Conservation (phyloP, 2,797 vertebrate species). For the Fringilla coelebs region DNA sequence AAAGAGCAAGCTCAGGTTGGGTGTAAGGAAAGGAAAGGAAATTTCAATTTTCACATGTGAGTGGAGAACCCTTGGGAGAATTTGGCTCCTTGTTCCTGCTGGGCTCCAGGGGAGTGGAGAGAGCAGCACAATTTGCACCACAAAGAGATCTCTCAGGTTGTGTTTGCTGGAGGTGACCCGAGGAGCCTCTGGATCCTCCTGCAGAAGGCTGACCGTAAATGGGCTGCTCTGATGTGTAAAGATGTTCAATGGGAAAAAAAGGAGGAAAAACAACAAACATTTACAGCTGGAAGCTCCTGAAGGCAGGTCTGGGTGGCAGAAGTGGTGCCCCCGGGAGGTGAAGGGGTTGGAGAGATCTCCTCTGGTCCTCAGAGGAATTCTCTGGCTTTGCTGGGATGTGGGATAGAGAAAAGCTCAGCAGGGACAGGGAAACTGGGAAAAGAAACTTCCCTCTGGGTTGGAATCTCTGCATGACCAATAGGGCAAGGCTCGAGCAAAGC, state of each 20-base stretch:
- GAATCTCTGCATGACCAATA: background rate
- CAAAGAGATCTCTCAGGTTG: background rate
- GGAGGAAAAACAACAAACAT: background rate
- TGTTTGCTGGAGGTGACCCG: background rate
- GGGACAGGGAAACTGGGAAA: background rate
- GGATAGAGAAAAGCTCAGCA: background rate
- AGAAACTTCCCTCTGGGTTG: background rate
- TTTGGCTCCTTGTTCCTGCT: background rate
- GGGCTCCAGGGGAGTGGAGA: background rate
- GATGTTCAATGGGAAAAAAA: background rate
- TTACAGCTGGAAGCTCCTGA: background rate
- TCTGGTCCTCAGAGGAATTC: too few species aligned
- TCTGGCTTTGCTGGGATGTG: background rate
- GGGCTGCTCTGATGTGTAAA: background rate
- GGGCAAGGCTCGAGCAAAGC: background rate
- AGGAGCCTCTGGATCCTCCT: background rate
- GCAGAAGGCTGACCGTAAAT: accelerated
- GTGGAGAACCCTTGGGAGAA: background rate
- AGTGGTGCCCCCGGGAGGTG: background rate
- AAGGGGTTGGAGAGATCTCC: background rate
- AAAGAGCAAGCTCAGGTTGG: background rate
- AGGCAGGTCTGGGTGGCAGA: background rate
- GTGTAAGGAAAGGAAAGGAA: accelerated
- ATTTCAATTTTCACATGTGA: accelerated
- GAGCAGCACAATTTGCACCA: background rate